Conservation (phyloP, 2,113 vertebrate genomes). For the Scolopax mira region DNA sequence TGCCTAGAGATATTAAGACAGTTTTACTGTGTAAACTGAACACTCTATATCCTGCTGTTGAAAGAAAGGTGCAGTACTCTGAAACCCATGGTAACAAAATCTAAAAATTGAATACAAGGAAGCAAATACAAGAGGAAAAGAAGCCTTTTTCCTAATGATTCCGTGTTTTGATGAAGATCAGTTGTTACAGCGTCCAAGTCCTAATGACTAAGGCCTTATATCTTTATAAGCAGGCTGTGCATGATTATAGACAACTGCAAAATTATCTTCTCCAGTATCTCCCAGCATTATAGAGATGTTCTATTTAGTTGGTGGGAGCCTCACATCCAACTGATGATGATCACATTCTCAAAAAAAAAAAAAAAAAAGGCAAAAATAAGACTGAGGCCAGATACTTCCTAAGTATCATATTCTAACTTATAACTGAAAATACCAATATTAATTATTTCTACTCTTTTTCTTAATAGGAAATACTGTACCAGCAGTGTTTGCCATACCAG, state of each 20-base stretch:
- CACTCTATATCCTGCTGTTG: neutral
- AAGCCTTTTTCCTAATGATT: neutral
- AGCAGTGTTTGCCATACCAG: slow-evolving; percentile 95
- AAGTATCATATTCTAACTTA: neutral
- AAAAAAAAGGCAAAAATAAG: neutral
- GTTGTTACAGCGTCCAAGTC: neutral
- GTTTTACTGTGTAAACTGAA: neutral
- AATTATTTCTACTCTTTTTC: slow-evolving; percentile 1
- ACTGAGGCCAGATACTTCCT: neutral
- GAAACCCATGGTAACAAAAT: neutral
- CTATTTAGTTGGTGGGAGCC: neutral
- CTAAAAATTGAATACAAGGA: neutral
- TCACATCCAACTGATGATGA: neutral
- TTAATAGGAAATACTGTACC: slow-evolving; percentile 91
- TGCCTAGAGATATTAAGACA: neutral
- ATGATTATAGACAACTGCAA: neutral
- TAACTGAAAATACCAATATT: neutral
- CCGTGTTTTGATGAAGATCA: neutral
- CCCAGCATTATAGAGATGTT: neutral
- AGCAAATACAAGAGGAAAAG: neutral
- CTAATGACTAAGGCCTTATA: neutral
- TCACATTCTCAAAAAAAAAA: neutral
- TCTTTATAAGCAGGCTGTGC: neutral
- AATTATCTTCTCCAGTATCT: neutral
- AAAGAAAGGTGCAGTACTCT: neutral